Conservation (phyloP, 64 coral and sea anemone species). For the Porites australiensis region DNA sequence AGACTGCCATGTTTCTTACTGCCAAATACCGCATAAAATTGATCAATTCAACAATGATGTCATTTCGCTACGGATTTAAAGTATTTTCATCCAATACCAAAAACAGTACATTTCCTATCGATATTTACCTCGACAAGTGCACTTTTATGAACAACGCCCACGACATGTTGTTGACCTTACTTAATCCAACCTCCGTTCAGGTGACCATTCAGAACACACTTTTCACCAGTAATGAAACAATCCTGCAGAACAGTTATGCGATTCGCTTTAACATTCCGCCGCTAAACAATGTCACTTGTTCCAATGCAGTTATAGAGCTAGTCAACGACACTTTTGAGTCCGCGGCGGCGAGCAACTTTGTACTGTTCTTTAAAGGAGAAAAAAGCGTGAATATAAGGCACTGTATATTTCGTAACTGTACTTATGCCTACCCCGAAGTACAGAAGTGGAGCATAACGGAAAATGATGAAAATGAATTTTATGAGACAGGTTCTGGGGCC, state of each 20-base stretch:
- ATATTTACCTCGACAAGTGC: background rate
- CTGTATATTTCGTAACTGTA: background rate
- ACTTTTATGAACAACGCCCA: background rate
- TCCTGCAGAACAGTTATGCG: background rate
- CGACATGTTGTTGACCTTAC: background rate
- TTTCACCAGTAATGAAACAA: background rate
- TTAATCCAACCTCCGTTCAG: background rate
- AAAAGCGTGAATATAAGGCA: background rate
- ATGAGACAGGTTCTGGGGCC: background rate
- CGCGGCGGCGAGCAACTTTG: background rate
- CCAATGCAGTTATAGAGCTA: background rate
- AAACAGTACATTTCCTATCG: background rate
- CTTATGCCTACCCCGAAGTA: background rate
- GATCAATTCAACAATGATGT: background rate
- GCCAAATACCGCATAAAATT: conserved; percentile 1
- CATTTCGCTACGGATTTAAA: background rate
- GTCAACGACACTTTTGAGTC: background rate
- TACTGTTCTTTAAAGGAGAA: background rate
- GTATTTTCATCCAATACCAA: background rate
- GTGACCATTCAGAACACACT: background rate
- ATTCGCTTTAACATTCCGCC: background rate
- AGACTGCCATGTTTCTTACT: background rate
- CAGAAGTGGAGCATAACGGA: background rate
- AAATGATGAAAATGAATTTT: background rate
- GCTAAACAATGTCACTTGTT: background rate